Evolutionary conservation across 2,797 vertebrate genomes (phyloP), one percentile per base, ranked within the genome.

Genomic region (Gadopsis bispinosus): DNA sequence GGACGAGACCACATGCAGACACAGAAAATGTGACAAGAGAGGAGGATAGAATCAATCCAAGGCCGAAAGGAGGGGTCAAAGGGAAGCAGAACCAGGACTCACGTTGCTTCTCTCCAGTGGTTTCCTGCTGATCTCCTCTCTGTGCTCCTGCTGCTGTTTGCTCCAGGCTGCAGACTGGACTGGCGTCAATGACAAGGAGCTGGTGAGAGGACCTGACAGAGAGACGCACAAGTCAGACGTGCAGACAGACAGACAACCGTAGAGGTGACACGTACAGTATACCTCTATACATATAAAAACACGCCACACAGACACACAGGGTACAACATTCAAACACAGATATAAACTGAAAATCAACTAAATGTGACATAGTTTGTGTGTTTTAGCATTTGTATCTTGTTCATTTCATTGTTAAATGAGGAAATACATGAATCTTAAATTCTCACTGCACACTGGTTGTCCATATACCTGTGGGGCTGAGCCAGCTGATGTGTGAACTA

Each of bases 111-210:
- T 97, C 95, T 95, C 98, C 95, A 87, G 95, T 14, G 6, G 97
- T 93, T 91, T 98, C 95, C 75, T 97, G 95, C 0, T 96, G 96
- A 91, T 96, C 93, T 86, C 81, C 61, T 86, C 83, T 53, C 91
- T 89, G 88, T 95, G 95, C 62, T 95, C 96, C 66, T 81, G 85
- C 86, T 96, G 95, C 75, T 95, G 79, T 71, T 97, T 95, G 67
- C 96, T 92, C 97, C 97, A 98, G 0, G 95, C 90, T 0, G 97
- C 94, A 0, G 96, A 97, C 87, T 99, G 97, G 13, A 97, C 96
- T 0, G 97, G 97, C 7, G 96, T 97, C 86, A 95, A 88, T 0
- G 94, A 95, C 75, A 94, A 22, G 61, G 93, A 93, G 81, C 89
- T 94, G 86, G 85, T 88, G 86, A 94, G 88, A 67, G 90, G 90